Percentiles rank a stretch among this genome's conserved stretches.
These are phyloP conservation scores for Eubasilissa splendida DNA, from an alignment of 2,888 invertebrate genomes.

Conservation along the genomic window DNA sequence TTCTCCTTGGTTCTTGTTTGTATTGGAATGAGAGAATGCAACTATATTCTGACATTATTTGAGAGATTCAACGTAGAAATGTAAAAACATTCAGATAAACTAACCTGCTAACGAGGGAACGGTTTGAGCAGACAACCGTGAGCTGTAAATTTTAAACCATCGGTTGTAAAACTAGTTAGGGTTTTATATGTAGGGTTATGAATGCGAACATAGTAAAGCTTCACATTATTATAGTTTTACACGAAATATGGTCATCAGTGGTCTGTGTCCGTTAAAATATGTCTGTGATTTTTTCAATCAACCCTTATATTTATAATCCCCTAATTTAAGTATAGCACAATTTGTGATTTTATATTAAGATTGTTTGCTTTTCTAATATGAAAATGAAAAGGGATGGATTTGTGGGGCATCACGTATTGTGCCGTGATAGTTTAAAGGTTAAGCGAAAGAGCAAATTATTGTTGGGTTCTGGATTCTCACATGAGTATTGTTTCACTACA, in stretches of 20 bases:
- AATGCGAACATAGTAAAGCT: slow-evolving; percentile 58
- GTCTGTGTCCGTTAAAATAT: slow-evolving; percentile 73
- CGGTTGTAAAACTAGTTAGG: slow-evolving; percentile 72
- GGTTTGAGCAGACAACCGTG: slow-evolving; percentile 44
- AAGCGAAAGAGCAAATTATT: not conserved
- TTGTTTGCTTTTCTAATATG: slow-evolving; percentile 53
- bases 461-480: slow-evolving; percentile 18
- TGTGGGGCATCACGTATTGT: slow-evolving; percentile 30
- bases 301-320: slow-evolving; percentile 71
- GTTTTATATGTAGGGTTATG: slow-evolving; percentile 59
- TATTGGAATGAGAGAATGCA: slow-evolving; percentile 47
- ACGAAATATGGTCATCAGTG: slow-evolving; percentile 69
- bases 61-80: slow-evolving; percentile 21
- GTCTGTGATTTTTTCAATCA: slow-evolving; percentile 76
- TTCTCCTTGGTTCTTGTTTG: slow-evolving; percentile 37
- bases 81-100: slow-evolving; percentile 47
- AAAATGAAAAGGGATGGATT: slow-evolving; percentile 4
- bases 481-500: slow-evolving; percentile 31
- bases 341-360: slow-evolving; percentile 73
- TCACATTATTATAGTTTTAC: slow-evolving; percentile 67
- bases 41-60: not conserved
- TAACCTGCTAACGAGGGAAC: slow-evolving; percentile 49
- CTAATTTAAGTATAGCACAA: slow-evolving; percentile 75
- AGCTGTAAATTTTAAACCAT: slow-evolving; percentile 59
- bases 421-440: slow-evolving; percentile 19